These are phyloP conservation scores for Clunio marinus DNA, from an alignment of 2,888 invertebrate genomes.

Conservation along the genomic window DNA sequence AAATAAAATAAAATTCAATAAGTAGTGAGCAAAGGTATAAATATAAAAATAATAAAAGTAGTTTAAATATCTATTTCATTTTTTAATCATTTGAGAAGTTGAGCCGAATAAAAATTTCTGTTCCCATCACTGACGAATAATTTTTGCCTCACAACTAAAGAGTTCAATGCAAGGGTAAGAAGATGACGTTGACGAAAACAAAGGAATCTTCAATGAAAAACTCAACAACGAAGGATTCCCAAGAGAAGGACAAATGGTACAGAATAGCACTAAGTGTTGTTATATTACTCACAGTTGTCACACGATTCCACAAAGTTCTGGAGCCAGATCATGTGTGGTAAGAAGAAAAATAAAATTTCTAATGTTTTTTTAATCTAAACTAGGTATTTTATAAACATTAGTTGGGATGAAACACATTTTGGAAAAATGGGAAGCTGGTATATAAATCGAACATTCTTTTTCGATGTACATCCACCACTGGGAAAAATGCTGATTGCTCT, in stretches of 20 bases:
- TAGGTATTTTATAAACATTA: too few relatives aligned
- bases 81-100: too few relatives aligned
- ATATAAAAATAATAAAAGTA: too few relatives aligned
- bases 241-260: not conserved
- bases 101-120: too few relatives aligned
- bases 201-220: constrained; percentile 32
- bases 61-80: too few relatives aligned
- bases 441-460: constrained; percentile 94
- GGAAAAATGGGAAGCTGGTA: constrained; percentile 99
- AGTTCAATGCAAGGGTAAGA: constrained; percentile 32
- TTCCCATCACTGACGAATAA: too few relatives aligned
- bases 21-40: too few relatives aligned
- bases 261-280: constrained; percentile 58
- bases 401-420: constrained; percentile 98
- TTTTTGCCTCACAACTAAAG: too few relatives aligned
- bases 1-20: too few relatives aligned
- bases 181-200: constrained; percentile 29
- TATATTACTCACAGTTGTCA: constrained; percentile 63
- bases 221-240: not conserved
- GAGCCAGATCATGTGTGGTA: constrained; percentile 94
- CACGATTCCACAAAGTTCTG: constrained; percentile 83
- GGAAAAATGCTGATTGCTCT: constrained; percentile 97
- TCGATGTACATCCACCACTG: constrained; percentile 95
- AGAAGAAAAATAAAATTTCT: constrained; percentile 49
- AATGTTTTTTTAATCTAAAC: too few relatives aligned